Evolutionary conservation across 2,888 invertebrate genomes (phyloP).

Genomic region (Seira sanloemensis): DNA sequence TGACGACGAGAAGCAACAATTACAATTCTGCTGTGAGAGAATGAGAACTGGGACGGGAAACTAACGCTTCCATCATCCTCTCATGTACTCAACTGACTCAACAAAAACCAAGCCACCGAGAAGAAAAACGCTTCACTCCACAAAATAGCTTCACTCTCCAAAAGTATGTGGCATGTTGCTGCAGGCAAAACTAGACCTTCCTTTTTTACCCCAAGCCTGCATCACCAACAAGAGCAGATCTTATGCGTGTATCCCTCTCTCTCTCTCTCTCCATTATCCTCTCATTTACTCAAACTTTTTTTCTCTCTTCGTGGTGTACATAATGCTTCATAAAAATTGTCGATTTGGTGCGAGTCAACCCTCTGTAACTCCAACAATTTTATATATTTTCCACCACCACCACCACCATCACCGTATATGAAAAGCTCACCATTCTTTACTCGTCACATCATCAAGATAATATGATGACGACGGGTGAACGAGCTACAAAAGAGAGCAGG

Average conservation of each 20-base stretch:
- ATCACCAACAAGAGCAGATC: not conserved
- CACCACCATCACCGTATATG: conserved; percentile 3
- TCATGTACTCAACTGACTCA: conserved; percentile 48
- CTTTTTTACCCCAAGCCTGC: conserved; percentile 55
- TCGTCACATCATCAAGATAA: conserved; percentile 29
- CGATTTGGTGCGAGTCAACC: conserved; percentile 33
- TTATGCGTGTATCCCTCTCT: too few species aligned
- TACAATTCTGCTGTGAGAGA: conserved; percentile 32
- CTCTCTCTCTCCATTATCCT: not conserved
- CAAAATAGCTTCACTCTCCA: conserved; percentile 55
- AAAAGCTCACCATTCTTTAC: not conserved
- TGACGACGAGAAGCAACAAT: conserved; percentile 55
- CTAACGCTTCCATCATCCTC: conserved; percentile 64
- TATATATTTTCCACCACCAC: conserved; percentile 30
- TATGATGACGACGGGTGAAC: conserved; percentile 7
- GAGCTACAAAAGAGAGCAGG: not conserved
- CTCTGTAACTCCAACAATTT: conserved; percentile 14
- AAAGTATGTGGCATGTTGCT: conserved; percentile 61
- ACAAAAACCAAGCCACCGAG: conserved; percentile 55
- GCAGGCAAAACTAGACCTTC: conserved; percentile 64
- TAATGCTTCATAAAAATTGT: too few species aligned
- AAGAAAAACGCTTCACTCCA: conserved; percentile 55
- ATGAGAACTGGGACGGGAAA: conserved; percentile 65
- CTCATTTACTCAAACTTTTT: not conserved
- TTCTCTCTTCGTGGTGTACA: not conserved